phyloP scores from a whole-genome alignment of 2,113 vertebrate genomes.

The Mesembrinibis cayennensis region DNA sequence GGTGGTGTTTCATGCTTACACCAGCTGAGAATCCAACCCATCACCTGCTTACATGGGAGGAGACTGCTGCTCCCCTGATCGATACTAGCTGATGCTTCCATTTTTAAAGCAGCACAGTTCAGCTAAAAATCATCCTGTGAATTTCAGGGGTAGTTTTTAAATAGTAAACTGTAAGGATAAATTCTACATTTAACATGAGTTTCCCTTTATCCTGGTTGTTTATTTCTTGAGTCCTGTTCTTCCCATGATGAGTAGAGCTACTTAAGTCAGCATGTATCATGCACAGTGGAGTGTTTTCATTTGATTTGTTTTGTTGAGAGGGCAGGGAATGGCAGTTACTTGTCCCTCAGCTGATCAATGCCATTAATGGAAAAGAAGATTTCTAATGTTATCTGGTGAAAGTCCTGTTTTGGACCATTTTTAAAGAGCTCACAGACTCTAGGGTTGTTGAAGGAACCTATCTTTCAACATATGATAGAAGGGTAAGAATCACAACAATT shows the following conservation, averaged over 20 bases:
- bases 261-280: background rate
- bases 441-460: background rate
- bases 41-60: background rate
- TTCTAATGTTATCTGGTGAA: background rate
- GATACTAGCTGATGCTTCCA: background rate
- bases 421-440: background rate
- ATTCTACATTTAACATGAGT: background rate
- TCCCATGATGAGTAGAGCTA: background rate
- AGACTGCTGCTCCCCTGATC: background rate
- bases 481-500: background rate
- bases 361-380: background rate
- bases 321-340: background rate
- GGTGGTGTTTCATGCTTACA: background rate
- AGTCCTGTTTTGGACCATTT: background rate
- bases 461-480: background rate
- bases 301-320: background rate
- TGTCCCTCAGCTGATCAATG: background rate
- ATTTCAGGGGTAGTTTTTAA: background rate
- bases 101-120: background rate
- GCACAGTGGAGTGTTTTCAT: background rate
- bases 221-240: background rate
- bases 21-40: background rate
- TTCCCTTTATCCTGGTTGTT: background rate
- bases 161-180: background rate
- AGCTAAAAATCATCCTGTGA: background rate